These are phyloP conservation scores for Mizuhopecten yessoensis DNA, from an alignment of 1,140 invertebrate genomes.

Conservation along the genomic window DNA sequence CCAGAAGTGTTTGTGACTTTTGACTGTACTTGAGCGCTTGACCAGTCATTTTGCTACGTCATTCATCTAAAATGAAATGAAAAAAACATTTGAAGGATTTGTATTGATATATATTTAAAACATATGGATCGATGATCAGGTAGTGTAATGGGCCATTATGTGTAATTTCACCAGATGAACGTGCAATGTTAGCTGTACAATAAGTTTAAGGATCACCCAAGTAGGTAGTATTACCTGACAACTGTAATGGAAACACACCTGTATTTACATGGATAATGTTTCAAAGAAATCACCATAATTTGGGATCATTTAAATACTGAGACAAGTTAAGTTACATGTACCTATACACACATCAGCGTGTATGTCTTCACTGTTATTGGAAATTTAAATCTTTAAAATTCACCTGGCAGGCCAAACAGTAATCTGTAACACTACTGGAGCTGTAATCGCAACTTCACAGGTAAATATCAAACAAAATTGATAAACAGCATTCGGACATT, in stretches of 20 bases:
- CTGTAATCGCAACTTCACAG: not conserved
- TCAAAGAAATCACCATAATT: not conserved
- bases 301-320: not conserved
- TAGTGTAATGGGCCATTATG: no score
- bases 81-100: not conserved
- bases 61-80: not conserved
- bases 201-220: not conserved
- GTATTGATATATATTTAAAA: not conserved
- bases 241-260: not conserved
- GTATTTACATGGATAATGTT: not conserved
- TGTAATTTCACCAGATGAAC: not conserved
- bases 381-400: not conserved
- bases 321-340: not conserved
- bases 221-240: not conserved
- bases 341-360: not conserved
- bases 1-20: not conserved
- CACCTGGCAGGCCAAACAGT: not conserved
- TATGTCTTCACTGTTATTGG: not conserved
- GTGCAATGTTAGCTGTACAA: no score
- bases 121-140: not conserved
- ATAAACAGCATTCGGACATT: not conserved
- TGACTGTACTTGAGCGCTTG: not conserved
- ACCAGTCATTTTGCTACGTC: not conserved
- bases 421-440: not conserved
- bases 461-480: conserved; percentile 10